A percentile compares a stretch with the other conserved stretches of the same genome.
phyloP scores from a whole-genome alignment of 2,113 vertebrate species.

The Gavia stellata region DNA sequence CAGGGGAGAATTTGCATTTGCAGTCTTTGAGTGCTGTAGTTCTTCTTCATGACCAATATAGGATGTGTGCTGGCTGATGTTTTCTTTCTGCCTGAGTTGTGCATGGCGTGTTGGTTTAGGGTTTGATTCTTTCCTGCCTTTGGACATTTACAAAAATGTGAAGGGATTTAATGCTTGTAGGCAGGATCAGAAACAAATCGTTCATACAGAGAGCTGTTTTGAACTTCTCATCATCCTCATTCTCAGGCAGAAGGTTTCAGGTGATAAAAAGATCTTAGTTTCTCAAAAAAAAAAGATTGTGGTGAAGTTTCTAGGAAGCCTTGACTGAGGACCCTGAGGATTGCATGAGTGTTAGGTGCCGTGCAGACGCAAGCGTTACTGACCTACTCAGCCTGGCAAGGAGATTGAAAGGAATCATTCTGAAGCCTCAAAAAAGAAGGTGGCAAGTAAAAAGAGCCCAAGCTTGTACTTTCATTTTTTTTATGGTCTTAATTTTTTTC shows the following conservation, averaged over 20 bases:
- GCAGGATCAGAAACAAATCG: neutral
- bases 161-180: neutral
- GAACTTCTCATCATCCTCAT: neutral
- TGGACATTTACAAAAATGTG: neutral
- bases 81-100: neutral
- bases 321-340: neutral
- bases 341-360: neutral
- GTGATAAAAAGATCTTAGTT: neutral
- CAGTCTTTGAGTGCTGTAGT: neutral
- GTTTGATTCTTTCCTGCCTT: neutral
- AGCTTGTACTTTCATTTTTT: neutral
- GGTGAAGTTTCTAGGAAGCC: neutral
- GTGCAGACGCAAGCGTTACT: neutral
- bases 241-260: neutral
- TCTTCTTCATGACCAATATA: neutral
- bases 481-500: neutral
- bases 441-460: neutral
- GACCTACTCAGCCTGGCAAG: neutral
- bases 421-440: neutral
- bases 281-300: neutral
- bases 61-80: neutral
- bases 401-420: neutral
- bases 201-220: neutral
- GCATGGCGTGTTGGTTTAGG: neutral
- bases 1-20: neutral